A percentile compares a stretch with the other conserved stretches of the same genome.
Conservation (phyloP, 2,113 vertebrate species). For the Rafetus swinhoei region DNA sequence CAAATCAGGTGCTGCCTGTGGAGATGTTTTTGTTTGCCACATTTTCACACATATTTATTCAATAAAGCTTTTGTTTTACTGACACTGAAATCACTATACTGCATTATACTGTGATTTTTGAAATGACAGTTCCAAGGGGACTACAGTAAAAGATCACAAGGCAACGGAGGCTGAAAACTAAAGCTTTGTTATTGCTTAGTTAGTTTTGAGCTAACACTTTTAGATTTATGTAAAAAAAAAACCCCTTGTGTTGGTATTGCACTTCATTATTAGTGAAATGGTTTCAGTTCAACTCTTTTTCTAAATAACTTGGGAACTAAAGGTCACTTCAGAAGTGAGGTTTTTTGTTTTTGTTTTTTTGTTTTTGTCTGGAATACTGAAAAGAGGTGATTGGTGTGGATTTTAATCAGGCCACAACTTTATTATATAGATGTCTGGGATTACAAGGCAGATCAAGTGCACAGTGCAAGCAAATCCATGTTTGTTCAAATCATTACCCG, state of each 20-base stretch:
- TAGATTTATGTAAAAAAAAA: slow-evolving; percentile 63
- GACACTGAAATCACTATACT: slow-evolving; percentile 65
- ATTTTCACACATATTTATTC: slow-evolving; percentile 85
- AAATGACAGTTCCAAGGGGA: slow-evolving; percentile 80
- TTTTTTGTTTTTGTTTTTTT: background rate
- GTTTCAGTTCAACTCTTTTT: slow-evolving; percentile 61
- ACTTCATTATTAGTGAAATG: slow-evolving; percentile 51
- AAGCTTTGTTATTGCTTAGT: slow-evolving; percentile 79
- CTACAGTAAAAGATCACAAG: slow-evolving; percentile 72
- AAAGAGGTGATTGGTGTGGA: too few species aligned
- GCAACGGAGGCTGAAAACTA: slow-evolving; percentile 76
- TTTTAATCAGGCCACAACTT: too few species aligned
- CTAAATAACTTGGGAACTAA: slow-evolving; percentile 57
- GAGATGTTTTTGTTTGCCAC: slow-evolving; percentile 77
- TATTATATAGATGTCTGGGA: too few species aligned
- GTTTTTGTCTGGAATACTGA: background rate
- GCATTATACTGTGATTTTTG: slow-evolving; percentile 76
- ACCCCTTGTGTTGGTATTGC: slow-evolving; percentile 37
- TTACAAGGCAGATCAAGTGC: too few species aligned
- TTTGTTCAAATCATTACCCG: too few species aligned
- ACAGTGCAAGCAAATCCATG: too few species aligned
- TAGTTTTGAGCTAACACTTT: slow-evolving; percentile 74
- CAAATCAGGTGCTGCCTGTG: slow-evolving; percentile 73
- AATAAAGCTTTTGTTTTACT: slow-evolving; percentile 83
- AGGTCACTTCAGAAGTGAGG: slow-evolving; percentile 32